phyloP scores from a whole-genome alignment of 2,888 invertebrate species.

The Spodoptera littoralis region DNA sequence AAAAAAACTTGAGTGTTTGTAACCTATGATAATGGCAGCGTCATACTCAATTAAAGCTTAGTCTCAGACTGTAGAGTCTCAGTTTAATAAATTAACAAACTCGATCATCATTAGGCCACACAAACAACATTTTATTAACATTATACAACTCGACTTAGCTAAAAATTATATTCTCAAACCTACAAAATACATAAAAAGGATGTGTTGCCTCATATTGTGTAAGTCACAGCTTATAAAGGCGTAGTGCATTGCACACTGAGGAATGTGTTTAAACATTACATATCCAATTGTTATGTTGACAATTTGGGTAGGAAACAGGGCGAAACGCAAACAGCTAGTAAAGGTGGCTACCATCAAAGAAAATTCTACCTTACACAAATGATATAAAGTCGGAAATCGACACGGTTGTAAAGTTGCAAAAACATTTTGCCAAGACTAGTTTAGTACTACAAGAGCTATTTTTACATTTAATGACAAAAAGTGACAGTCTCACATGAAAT shows the following conservation, averaged over 20 bases:
- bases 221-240: constrained; percentile 50
- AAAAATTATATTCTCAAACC: background rate
- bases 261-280: constrained; percentile 66
- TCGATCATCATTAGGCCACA: too few species aligned
- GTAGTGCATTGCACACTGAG: constrained; percentile 51
- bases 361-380: constrained; percentile 47
- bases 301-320: constrained; percentile 82
- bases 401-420: constrained; percentile 57
- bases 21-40: too few species aligned
- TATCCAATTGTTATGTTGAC: constrained; percentile 75
- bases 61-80: too few species aligned
- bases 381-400: constrained; percentile 42
- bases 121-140: too few species aligned
- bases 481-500: constrained; percentile 58
- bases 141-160: too few species aligned
- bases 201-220: constrained; percentile 42
- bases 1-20: too few species aligned
- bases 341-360: constrained; percentile 18
- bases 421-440: constrained; percentile 54
- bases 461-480: constrained; percentile 64
- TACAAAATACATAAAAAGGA: constrained; percentile 2
- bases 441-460: constrained; percentile 50
- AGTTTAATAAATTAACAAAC: too few species aligned
- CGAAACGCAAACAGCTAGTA: constrained; percentile 68
- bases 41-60: too few species aligned